A percentile compares a stretch with the other conserved stretches of the same genome.
These are phyloP conservation scores for Sphaeridia pumilis DNA, from an alignment of 2,888 invertebrate species.

Conservation along the genomic window DNA sequence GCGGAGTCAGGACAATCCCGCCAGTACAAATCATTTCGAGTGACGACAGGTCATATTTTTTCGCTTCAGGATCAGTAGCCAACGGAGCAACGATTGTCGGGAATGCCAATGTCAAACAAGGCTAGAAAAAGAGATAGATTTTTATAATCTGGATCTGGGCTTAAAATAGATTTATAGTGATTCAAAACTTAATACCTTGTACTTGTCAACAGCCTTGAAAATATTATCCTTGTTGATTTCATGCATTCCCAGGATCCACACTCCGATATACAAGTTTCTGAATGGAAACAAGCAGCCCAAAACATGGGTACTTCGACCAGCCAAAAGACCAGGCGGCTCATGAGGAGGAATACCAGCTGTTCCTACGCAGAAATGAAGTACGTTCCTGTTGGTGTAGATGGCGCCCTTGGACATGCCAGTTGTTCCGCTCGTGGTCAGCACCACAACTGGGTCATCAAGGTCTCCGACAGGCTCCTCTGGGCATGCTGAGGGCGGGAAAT, in stretches of 20 bases:
- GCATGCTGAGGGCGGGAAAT: constrained; percentile 16
- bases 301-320: constrained; percentile 28
- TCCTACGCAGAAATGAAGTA: constrained; percentile 28
- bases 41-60: constrained; percentile 22
- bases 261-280: constrained; percentile 27
- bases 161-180: too few relatives aligned
- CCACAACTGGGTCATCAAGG: constrained; percentile 29
- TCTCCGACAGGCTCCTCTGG: constrained; percentile 16
- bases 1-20: constrained; percentile 19
- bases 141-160: too few relatives aligned
- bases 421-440: constrained; percentile 33
- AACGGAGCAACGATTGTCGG: constrained; percentile 25
- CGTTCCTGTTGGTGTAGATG: constrained; percentile 29
- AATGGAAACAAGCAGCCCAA: constrained; percentile 30
- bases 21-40: constrained; percentile 31
- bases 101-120: constrained; percentile 31
- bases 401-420: constrained; percentile 33
- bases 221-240: constrained; percentile 30
- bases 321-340: constrained; percentile 27
- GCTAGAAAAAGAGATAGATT: too few relatives aligned
- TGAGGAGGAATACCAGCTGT: constrained; percentile 27
- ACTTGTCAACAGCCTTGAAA: constrained; percentile 28
- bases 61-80: constrained; percentile 28
- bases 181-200: too few relatives aligned
- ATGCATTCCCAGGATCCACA: constrained; percentile 28